Evolutionary conservation across 2,113 vertebrate genomes (phyloP).

Genomic region (Parus major): DNA sequence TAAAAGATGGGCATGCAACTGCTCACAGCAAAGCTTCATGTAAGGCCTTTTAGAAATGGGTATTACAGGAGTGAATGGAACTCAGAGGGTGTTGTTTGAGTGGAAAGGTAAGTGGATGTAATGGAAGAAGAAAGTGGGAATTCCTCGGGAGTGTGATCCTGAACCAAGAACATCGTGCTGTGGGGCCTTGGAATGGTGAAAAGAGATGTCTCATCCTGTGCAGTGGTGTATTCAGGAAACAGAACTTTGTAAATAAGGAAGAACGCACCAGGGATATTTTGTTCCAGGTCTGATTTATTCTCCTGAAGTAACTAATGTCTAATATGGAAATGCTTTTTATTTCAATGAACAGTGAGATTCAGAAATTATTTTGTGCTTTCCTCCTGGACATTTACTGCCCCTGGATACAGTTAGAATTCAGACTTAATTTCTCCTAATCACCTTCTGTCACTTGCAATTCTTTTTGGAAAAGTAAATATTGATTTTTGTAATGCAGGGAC

Average conservation of each 20-base stretch:
- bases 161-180: not conserved
- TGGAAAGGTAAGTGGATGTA: not conserved
- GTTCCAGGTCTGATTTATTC: not conserved
- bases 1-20: not conserved
- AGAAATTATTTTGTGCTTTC: not conserved
- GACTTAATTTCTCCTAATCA: not conserved
- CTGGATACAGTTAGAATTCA: not conserved
- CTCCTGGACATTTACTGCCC: not conserved
- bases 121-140: not conserved
- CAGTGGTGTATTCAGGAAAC: not conserved
- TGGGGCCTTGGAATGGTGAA: not conserved
- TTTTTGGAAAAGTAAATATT: conserved; percentile 19
- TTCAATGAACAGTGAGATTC: not conserved
- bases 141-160: not conserved
- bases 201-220: not conserved
- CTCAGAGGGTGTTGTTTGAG: not conserved
- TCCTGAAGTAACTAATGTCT: not conserved
- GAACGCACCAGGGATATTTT: not conserved
- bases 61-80: not conserved
- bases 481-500: not conserved
- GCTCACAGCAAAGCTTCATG: not conserved
- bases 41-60: not conserved
- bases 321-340: not conserved
- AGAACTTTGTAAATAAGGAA: not conserved
- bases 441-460: not conserved